These are phyloP conservation scores for Eriocheir sinensis DNA, from an alignment of 1,140 invertebrate species.

Conservation along the genomic window DNA sequence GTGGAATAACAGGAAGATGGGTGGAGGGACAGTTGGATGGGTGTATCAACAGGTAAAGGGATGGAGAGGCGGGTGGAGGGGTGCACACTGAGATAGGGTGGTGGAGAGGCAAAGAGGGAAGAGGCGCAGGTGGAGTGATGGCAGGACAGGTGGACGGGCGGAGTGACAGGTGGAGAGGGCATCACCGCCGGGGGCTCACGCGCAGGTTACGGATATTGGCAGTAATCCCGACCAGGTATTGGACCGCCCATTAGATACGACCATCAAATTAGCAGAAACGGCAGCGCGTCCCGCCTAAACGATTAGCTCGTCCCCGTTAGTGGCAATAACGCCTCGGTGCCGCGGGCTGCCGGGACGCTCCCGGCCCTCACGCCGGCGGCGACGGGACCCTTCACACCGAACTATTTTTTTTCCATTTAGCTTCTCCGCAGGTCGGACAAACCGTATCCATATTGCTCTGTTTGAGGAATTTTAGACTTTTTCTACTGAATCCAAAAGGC, in stretches of 20 bases:
- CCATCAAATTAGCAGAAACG: constrained; percentile 62
- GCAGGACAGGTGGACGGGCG: not conserved
- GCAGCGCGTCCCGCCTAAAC: constrained; percentile 54
- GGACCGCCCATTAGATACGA: constrained; percentile 47
- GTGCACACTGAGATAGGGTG: not conserved
- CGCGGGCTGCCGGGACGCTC: not conserved
- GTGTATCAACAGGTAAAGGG: not conserved
- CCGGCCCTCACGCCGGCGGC: not conserved
- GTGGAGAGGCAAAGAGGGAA: not conserved
- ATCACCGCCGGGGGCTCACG: not conserved
- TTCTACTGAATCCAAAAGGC: too few relatives aligned
- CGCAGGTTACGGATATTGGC: constrained; percentile 59
- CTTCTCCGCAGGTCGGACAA: not conserved
- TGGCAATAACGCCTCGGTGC: constrained; percentile 32
- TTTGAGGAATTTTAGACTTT: not conserved
- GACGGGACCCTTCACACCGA: not conserved
- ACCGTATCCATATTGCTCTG: not conserved
- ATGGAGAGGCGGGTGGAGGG: not conserved
- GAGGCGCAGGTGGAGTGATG: not conserved
- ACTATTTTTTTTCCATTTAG: not conserved
- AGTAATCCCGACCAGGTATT: constrained; percentile 51
- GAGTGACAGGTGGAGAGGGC: not conserved
- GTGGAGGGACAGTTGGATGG: not conserved
- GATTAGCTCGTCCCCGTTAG: constrained; percentile 46
- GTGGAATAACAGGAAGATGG: not conserved